These are phyloP conservation scores for Passer montanus DNA, from an alignment of 2,113 vertebrate genomes.

Conservation along the genomic window DNA sequence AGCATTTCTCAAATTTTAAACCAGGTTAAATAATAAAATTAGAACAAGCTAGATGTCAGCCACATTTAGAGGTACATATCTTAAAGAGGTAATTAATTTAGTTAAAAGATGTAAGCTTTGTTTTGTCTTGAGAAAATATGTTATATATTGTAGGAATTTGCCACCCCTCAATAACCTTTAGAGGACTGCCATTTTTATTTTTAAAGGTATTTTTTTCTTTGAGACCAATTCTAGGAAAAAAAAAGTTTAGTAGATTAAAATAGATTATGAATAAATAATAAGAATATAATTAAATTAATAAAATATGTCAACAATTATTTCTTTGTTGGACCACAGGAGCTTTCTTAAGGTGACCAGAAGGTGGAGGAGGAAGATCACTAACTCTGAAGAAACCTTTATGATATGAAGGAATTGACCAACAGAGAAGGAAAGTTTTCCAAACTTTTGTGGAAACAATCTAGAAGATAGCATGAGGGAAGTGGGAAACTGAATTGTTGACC, in stretches of 20 bases:
- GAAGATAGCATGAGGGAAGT: background rate
- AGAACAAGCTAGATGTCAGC: background rate
- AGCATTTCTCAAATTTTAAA: background rate
- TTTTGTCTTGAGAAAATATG: background rate
- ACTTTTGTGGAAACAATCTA: background rate
- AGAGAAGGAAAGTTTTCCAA: background rate
- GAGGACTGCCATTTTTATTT: background rate
- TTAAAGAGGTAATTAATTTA: background rate
- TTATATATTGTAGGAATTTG: background rate
- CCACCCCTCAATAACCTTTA: background rate
- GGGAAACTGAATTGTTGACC: background rate
- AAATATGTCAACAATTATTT: background rate
- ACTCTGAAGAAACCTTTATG: background rate
- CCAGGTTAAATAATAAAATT: background rate
- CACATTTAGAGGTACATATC: background rate
- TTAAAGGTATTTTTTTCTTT: background rate
- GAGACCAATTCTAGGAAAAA: background rate
- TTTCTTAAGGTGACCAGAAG: background rate
- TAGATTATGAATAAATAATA: background rate
- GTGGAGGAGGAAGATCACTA: background rate
- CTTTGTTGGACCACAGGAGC: background rate
- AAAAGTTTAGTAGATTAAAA: background rate
- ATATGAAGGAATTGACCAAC: background rate
- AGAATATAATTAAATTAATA: background rate
- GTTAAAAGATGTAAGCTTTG: background rate